phyloP scores from a whole-genome alignment of 1,140 invertebrate genomes.

The Pseudomyrmex sp. region DNA sequence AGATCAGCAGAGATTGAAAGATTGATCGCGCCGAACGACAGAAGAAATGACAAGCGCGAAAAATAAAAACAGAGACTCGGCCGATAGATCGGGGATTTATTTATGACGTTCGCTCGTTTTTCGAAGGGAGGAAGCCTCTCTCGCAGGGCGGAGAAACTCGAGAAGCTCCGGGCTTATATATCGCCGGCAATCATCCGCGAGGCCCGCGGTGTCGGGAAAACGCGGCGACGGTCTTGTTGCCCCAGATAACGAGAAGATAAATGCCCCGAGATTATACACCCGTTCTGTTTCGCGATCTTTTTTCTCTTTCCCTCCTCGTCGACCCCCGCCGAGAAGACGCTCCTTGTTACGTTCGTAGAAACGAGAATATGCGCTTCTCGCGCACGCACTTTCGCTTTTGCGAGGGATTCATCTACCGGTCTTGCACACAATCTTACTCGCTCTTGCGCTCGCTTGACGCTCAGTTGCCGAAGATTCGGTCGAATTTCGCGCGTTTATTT shows the following conservation, averaged over 20 bases:
- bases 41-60: background rate
- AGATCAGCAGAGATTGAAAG: background rate
- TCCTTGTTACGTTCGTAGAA: constrained; percentile 49
- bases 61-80: background rate
- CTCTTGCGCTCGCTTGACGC: background rate
- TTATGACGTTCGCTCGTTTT: constrained; percentile 22
- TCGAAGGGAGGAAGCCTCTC: background rate
- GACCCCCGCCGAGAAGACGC: constrained; percentile 24
- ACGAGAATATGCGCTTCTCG: background rate
- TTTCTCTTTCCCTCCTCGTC: constrained; percentile 24
- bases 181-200: constrained; percentile 40
- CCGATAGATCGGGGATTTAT: constrained; percentile 8
- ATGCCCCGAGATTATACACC: constrained; percentile 40
- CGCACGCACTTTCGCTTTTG: constrained; percentile 30
- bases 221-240: constrained; percentile 20
- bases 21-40: background rate
- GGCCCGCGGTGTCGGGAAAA: constrained; percentile 13
- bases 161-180: background rate
- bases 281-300: background rate
- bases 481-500: no score
- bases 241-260: constrained; percentile 62
- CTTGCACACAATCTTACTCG: constrained; percentile 35
- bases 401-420: background rate
- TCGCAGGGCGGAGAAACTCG: background rate
- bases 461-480: no score